Percentiles rank a stretch among this genome's conserved stretches.
Evolutionary conservation across 2,113 vertebrate genomes (phyloP).

Genomic region (Hipposideros armiger): DNA sequence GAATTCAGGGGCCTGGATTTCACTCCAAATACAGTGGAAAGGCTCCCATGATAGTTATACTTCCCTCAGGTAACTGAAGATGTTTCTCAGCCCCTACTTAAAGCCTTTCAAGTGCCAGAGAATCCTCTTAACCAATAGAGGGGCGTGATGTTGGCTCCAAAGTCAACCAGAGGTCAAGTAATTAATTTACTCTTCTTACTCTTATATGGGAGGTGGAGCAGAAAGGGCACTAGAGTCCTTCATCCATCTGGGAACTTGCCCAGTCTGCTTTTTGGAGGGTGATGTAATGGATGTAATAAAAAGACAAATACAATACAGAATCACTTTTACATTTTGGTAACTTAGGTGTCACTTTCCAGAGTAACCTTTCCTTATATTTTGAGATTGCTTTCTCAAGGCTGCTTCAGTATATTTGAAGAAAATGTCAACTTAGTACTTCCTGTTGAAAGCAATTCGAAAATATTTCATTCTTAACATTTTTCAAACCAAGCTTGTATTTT

Average conservation of each 20-base stretch:
- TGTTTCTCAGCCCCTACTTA: not conserved
- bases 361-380: not conserved
- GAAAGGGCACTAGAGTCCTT: not conserved
- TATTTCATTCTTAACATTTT: constrained; percentile 46
- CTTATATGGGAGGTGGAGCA: not conserved
- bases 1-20: not conserved
- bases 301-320: not conserved
- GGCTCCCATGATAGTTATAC: not conserved
- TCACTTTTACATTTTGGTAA: not conserved
- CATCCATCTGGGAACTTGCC: not conserved
- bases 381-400: not conserved
- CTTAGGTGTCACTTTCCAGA: not conserved
- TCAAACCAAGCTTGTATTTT: constrained; percentile 12
- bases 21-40: not conserved
- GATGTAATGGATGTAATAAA: not conserved
- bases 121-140: constrained; percentile 30
- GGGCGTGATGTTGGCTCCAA: not conserved
- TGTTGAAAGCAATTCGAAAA: not conserved
- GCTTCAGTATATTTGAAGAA: not conserved
- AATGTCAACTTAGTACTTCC: not conserved
- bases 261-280: not conserved
- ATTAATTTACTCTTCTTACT: not conserved
- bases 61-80: not conserved
- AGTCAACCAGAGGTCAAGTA: not conserved
- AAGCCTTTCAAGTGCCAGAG: not conserved